Conservation (phyloP, 2,797 vertebrate species). For the Neostethus bicornis region DNA sequence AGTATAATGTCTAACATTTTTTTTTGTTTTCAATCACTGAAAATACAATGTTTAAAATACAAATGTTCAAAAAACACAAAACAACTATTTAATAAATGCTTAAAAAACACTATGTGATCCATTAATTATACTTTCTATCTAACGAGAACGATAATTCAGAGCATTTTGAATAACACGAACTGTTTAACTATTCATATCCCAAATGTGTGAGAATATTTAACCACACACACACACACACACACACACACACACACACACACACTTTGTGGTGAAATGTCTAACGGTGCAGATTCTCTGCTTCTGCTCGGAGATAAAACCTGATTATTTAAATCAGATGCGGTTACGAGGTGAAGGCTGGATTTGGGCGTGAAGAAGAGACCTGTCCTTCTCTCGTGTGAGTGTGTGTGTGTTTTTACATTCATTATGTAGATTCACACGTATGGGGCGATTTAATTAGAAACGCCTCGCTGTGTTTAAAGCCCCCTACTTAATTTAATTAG, state of each 20-base stretch:
- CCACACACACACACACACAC: no score
- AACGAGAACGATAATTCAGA: no score
- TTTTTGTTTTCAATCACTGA: no score
- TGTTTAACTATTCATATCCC: no score
- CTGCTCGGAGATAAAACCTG: conserved; percentile 34
- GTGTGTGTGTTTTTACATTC: conserved; percentile 37
- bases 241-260: not conserved
- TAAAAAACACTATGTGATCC: no score
- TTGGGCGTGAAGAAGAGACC: conserved; percentile 40
- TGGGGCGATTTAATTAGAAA: conserved; percentile 56
- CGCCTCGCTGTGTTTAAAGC: conserved; percentile 51
- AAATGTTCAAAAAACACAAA: no score
- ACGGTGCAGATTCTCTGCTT: conserved; percentile 22
- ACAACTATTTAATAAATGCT: no score
- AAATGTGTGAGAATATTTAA: no score
- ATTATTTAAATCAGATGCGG: conserved; percentile 57
- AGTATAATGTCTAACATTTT: no score
- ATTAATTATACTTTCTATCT: no score
- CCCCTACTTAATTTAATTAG: conserved; percentile 50
- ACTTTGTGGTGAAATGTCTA: conserved; percentile 21
- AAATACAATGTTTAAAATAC: no score
- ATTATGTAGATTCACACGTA: conserved; percentile 45
- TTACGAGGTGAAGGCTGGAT: conserved; percentile 44
- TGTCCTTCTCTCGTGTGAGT: conserved; percentile 18
- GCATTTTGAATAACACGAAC: no score